Conservation (phyloP, 2,888 invertebrate genomes). For the Carcina quercana region DNA sequence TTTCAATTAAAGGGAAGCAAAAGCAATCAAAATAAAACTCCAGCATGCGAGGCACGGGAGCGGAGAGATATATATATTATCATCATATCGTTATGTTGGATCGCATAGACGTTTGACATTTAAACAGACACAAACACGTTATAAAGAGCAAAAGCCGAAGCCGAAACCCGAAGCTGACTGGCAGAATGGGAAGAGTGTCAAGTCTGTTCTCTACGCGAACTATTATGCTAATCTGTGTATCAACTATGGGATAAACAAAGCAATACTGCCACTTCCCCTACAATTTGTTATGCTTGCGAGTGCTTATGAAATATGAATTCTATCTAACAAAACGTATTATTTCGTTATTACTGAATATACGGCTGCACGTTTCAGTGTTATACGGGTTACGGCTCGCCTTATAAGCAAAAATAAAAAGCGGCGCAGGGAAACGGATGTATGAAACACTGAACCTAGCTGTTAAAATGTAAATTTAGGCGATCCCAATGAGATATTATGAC, state of each 20-base stretch:
- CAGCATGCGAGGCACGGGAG: too few species aligned
- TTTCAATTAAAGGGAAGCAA: too few species aligned
- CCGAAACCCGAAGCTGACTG: too few species aligned
- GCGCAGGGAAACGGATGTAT: slow-evolving; percentile 23
- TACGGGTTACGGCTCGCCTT: slow-evolving; percentile 42
- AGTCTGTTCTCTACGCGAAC: too few species aligned
- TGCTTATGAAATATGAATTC: slow-evolving; percentile 72
- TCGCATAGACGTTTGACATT: too few species aligned
- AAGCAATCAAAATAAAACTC: too few species aligned
- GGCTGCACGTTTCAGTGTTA: slow-evolving; percentile 51
- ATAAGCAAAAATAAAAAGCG: slow-evolving; percentile 42
- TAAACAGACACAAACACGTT: too few species aligned
- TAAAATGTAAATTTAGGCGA: slow-evolving; percentile 24
- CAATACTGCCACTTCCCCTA: slow-evolving; percentile 52
- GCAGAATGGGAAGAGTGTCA: too few species aligned
- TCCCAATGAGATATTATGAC: slow-evolving; percentile 21
- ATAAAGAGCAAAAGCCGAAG: too few species aligned
- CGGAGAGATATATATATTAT: too few species aligned
- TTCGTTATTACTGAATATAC: slow-evolving; percentile 66
- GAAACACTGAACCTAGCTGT: slow-evolving; percentile 16
- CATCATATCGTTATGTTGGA: too few species aligned
- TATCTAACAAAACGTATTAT: slow-evolving; percentile 68
- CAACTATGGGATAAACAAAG: slow-evolving; percentile 62
- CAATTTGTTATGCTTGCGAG: slow-evolving; percentile 63
- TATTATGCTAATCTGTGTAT: too few species aligned